A percentile compares a stretch with the other conserved stretches of the same genome.
Evolutionary conservation across 2,113 vertebrate species (phyloP).

Genomic region (Grammomys dolichurus): DNA sequence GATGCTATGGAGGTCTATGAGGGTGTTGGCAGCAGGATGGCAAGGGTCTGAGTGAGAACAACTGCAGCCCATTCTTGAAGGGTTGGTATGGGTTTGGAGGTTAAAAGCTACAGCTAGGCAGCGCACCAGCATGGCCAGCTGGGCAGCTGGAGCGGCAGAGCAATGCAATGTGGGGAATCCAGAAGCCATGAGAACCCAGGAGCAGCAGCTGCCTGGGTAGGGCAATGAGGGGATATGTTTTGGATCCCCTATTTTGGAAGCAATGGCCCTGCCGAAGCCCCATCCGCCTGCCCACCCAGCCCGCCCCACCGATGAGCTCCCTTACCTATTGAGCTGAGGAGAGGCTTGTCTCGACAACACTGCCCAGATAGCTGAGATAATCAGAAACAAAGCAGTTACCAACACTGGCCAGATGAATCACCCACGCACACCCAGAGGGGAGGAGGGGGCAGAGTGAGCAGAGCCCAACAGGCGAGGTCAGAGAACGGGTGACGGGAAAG

Average conservation of each 20-base stretch:
- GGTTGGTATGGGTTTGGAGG: neutral
- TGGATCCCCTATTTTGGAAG: constrained; percentile 94
- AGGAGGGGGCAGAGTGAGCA: constrained; percentile 84
- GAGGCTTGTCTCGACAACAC: constrained; percentile 99
- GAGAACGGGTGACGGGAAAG: constrained; percentile 76
- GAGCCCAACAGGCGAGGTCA: constrained; percentile 79
- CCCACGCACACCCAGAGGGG: constrained; percentile 84
- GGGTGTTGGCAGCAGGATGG: constrained; percentile 25
- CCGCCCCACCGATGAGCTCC: constrained; percentile 98
- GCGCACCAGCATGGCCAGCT: constrained; percentile 20
- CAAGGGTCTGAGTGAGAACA: neutral
- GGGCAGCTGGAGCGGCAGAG: constrained; percentile 56
- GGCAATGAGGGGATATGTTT: constrained; percentile 68
- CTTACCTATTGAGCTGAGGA: constrained; percentile 99
- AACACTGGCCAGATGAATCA: constrained; percentile 89
- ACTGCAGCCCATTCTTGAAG: neutral
- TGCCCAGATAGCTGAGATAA: constrained; percentile 99
- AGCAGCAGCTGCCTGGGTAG: constrained; percentile 54
- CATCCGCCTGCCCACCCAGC: constrained; percentile 91
- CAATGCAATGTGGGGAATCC: constrained; percentile 72
- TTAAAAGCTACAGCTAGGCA: constrained; percentile 66
- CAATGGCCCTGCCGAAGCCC: constrained; percentile 95
- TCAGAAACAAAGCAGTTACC: constrained; percentile 99
- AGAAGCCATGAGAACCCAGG: constrained; percentile 69
- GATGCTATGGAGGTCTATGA: constrained; percentile 23